Evolutionary conservation across 2,113 vertebrate genomes (phyloP).

Genomic region (Diglossa brunneiventris): DNA sequence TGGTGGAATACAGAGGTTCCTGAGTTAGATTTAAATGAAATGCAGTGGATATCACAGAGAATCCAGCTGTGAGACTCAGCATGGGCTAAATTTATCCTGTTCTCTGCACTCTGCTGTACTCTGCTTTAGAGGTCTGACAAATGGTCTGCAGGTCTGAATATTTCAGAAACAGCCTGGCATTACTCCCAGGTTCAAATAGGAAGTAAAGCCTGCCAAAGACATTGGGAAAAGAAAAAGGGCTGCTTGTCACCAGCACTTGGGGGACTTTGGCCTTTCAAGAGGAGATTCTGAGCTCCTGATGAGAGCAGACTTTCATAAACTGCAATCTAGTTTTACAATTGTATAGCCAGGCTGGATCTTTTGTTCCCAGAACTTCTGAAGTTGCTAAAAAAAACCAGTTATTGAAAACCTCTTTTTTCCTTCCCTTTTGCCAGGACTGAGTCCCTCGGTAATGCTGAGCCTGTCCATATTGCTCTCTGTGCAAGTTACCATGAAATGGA

Average conservation of each 20-base stretch:
- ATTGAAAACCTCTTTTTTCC: background rate
- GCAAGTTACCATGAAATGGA: background rate
- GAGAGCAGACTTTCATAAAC: background rate
- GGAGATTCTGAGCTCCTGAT: background rate
- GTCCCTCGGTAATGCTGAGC: background rate
- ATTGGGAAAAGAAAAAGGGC: background rate
- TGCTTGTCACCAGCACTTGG: background rate
- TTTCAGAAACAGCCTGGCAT: conserved; percentile 26
- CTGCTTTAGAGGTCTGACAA: conserved; percentile 18
- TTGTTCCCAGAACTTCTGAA: conserved; percentile 10
- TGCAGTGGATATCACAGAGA: background rate
- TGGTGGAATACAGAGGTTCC: background rate
- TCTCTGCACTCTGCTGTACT: background rate
- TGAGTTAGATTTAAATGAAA: background rate
- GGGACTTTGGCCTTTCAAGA: background rate
- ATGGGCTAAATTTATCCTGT: background rate
- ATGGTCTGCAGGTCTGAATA: background rate
- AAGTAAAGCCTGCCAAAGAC: conserved; percentile 2
- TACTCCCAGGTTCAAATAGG: conserved; percentile 13
- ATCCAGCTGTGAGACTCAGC: background rate
- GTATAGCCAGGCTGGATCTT: background rate
- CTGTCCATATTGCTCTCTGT: background rate
- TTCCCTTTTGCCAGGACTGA: background rate
- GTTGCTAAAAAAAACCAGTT: background rate
- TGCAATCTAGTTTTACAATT: background rate